phyloP scores from a whole-genome alignment of 2,113 vertebrate species.

The Chaetodon auriga region DNA sequence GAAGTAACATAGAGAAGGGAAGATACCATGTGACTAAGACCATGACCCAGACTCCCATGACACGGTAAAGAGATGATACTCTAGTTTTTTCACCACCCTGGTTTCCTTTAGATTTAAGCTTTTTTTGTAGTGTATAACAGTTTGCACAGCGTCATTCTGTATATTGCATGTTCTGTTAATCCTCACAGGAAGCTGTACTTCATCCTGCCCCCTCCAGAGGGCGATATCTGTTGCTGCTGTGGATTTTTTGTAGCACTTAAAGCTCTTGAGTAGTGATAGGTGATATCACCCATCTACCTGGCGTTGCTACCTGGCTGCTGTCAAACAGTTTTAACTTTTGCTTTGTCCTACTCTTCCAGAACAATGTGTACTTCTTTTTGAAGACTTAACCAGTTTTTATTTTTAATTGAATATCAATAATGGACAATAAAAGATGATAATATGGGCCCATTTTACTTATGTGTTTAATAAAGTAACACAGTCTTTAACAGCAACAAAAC shows the following conservation, averaged over 20 bases:
- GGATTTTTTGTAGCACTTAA: neutral
- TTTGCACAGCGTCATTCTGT: neutral
- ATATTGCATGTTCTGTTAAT: neutral
- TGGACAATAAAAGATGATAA: neutral
- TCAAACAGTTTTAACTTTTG: neutral
- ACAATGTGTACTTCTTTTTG: neutral
- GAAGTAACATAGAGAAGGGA: constrained; percentile 6
- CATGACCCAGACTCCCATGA: constrained; percentile 30
- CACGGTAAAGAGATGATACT: neutral
- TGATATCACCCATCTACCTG: neutral
- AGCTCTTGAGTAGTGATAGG: neutral
- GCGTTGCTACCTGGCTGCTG: no score
- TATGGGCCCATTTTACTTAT: neutral
- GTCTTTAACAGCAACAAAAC: neutral
- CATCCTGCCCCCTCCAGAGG: constrained; percentile 27
- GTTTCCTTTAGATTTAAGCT: neutral
- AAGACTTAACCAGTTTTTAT: neutral
- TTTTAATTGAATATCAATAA: neutral
- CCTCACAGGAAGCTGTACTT: neutral
- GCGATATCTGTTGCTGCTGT: neutral
- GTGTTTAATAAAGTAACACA: neutral
- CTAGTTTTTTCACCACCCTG: neutral
- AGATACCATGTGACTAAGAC: constrained; percentile 16
- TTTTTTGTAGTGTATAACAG: neutral
- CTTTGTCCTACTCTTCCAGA: neutral